These are phyloP conservation scores for Euwallacea fornicatus DNA, from an alignment of 1,140 invertebrate genomes.

Conservation along the genomic window DNA sequence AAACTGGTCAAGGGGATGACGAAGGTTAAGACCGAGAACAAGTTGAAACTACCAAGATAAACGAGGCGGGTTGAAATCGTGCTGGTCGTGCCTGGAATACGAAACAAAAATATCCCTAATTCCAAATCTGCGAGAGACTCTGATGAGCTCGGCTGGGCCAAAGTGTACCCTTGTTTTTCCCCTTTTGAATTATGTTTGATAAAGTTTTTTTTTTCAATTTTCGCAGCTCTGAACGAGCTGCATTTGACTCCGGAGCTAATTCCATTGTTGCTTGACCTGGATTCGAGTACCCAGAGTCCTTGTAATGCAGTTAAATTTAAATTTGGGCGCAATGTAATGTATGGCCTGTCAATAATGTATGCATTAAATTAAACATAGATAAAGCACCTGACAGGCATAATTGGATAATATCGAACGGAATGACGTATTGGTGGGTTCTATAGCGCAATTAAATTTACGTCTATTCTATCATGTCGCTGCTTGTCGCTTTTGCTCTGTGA, in stretches of 20 bases:
- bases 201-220: too few species aligned
- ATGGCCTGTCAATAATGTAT: constrained; percentile 5
- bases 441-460: constrained; percentile 4
- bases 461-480: background rate
- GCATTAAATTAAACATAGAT: constrained; percentile 18
- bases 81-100: too few species aligned
- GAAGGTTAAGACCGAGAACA: constrained; percentile 12
- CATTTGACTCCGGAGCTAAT: too few species aligned
- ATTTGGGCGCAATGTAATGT: background rate
- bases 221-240: too few species aligned
- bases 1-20: constrained; percentile 13
- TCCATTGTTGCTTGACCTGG: too few species aligned
- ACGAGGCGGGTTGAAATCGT: too few species aligned
- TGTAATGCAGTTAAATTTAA: background rate
- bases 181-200: too few species aligned
- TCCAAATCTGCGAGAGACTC: too few species aligned
- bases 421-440: background rate
- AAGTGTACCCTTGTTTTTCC: too few species aligned
- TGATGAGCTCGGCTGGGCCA: too few species aligned
- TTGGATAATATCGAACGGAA: constrained; percentile 8
- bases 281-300: background rate
- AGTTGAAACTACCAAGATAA: background rate
- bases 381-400: constrained; percentile 18
- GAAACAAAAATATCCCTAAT: too few species aligned
- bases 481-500: background rate